Base-by-base conservation (phyloP, 1,140 invertebrate species). In the Eciton burchellii region DNA sequence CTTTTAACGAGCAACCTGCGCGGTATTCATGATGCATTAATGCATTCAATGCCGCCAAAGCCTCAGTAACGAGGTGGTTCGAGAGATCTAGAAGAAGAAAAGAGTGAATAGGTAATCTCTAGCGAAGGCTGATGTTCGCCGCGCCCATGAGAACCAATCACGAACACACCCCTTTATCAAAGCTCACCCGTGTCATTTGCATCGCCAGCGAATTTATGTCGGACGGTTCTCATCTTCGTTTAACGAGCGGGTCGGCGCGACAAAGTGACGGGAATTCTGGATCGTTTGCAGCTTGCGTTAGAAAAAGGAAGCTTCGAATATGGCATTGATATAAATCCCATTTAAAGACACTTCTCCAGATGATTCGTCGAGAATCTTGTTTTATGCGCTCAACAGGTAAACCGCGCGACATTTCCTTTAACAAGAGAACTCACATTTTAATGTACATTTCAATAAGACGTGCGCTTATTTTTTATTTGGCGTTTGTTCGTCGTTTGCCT, bases 121-220 rank as follows among this genome's bases (percentile, higher is more conserved):
- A 43, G 35, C 35, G 12, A n/a, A 56, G 47, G 62, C 21, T 11
- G 24, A 14, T 63, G 59, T 66, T 54, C 41, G 62, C 35, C 77
- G 29, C 79, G 8, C 84, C 57, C 19, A 59, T 71, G 57, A 70
- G 60, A 76, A 35, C n/a, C 59, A 73, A 63, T 85, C 71, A 19
- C 21, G 43, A 72, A 82, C 83, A 65, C 85, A 29, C 85, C 57
- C 63, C 52, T 86, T 86, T 71, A 8, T 57, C 43, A 76, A 82
- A 82, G 63, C 70, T 82, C 24, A 35, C 21, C 1, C 57, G 21
- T 72, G 62, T 68, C 21, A 68, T 73, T 84, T 57, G 45, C 52
- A 72, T 65, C 35, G 41, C 4, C 60, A 62, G 45, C 5, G 47
- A 81, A 79, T 57, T 71, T 70, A 72, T 59, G 35, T 71, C 21